Evolutionary conservation across 2,888 invertebrate species (phyloP), one percentile per base, ranked within the genome.

Genomic region (Heteropelma amictum): DNA sequence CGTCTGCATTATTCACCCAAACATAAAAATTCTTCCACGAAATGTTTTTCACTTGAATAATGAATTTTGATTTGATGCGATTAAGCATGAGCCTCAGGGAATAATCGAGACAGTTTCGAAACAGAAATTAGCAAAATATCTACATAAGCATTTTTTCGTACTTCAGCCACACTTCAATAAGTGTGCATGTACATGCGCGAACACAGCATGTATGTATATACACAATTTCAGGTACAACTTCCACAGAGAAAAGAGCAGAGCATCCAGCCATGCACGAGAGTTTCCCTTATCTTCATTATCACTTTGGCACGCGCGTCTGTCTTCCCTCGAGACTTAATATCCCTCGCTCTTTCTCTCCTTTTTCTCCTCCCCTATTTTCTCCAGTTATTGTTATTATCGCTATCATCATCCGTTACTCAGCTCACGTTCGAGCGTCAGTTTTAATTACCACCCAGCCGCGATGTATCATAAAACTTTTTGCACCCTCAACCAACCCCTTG

Each of bases 391-490:
- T 77, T 79, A 77, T 79, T 77, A 72, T 70, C 51, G 49, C 70
- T 74, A 76, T 79, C 79, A 79, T 80, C 78, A 76, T 82, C 77
- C 73, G 79, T 78, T 77, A 80, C 74, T 60, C 79, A 54, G 67
- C 77, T 79, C 83, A 82, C 82, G 82, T 78, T 78, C 68, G 54
- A 77, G 76, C 72, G 80, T 78, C 80, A 81, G 76, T 82, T 83
- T 83, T 83, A 83, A 83, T 83, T 83, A 83, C 80, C 76, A 68
- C 49, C 71, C 61, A 47, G 76, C 76, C 53, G 33, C 80, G 79
- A 82, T 83, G 81, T 81, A 83, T 83, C 82, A 81, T 76, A 79
- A 81, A 83, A 83, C 80, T 82, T 83, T 79, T 72, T 64, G 67
- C 77, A 65, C 73, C 71, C 73, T 68, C 58, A 60, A 38, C 67